phyloP scores from a whole-genome alignment of 1,140 invertebrate species.

The Aphidius gifuensis region DNA sequence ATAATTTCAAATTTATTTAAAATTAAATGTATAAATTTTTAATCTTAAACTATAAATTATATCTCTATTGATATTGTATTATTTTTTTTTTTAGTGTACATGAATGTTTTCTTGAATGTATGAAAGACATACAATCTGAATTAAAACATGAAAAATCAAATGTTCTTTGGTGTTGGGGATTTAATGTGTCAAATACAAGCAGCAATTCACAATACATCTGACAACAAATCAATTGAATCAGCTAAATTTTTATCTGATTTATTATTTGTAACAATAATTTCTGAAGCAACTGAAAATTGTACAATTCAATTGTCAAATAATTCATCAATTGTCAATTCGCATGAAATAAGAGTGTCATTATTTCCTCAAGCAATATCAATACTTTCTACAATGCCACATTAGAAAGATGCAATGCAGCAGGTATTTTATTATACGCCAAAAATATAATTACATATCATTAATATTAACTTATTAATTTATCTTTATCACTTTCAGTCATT shows the following conservation, averaged over 20 bases:
- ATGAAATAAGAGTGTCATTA: too few relatives aligned
- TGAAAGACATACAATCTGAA: conserved; percentile 43
- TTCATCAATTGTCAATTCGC: too few relatives aligned
- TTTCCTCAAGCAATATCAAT: too few relatives aligned
- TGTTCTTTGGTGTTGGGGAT: conserved; percentile 56
- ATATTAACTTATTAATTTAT: too few relatives aligned
- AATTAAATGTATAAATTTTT: not conserved
- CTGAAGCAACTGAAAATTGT: conserved; percentile 56
- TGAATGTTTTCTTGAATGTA: conserved; percentile 47
- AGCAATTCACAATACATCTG: conserved; percentile 49
- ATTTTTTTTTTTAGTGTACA: conserved; percentile 49
- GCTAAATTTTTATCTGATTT: conserved; percentile 58
- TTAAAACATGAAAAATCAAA: conserved; percentile 33
- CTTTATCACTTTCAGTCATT: too few relatives aligned
- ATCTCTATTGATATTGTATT: conserved; percentile 18
- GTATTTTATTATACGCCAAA: too few relatives aligned
- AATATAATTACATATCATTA: too few relatives aligned
- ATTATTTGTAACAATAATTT: conserved; percentile 58
- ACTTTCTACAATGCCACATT: too few relatives aligned
- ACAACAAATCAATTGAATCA: conserved; percentile 32
- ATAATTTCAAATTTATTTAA: conserved; percentile 32
- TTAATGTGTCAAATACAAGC: conserved; percentile 57
- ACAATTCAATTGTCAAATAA: conserved; percentile 24
- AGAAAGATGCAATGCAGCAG: too few relatives aligned
- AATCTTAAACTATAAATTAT: not conserved